Conservation (phyloP, 2,797 vertebrate species). For the Cryptoprocta ferox region DNA sequence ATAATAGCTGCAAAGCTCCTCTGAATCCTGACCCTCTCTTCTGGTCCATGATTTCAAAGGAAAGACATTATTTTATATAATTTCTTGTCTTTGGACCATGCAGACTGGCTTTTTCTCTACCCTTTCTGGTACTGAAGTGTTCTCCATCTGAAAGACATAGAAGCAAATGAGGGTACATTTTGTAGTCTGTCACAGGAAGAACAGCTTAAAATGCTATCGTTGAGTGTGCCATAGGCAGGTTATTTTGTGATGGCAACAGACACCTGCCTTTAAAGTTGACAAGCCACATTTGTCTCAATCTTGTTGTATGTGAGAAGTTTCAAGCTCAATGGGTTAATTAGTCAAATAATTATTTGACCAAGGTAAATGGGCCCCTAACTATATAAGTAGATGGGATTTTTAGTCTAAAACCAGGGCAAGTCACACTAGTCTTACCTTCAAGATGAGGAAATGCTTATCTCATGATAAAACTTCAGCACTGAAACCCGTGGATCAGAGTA, state of each 20-base stretch:
- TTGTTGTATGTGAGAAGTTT: neutral
- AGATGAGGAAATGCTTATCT: neutral
- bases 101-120: neutral
- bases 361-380: neutral
- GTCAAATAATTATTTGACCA: neutral
- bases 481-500: neutral
- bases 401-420: neutral
- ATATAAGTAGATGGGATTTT: neutral
- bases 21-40: neutral
- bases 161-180: neutral
- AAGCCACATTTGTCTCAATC: neutral
- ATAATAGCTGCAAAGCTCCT: neutral
- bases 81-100: neutral
- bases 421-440: neutral
- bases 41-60: neutral
- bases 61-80: neutral
- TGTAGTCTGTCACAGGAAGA: neutral
- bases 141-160: neutral
- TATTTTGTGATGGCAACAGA: neutral
- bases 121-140: neutral
- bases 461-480: neutral
- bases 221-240: neutral
- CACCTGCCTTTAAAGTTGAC: neutral
- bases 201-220: neutral
- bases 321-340: neutral